These are phyloP conservation scores for Cephalopachus bancanus DNA, from an alignment of 2,797 vertebrate genomes.

Conservation along the genomic window DNA sequence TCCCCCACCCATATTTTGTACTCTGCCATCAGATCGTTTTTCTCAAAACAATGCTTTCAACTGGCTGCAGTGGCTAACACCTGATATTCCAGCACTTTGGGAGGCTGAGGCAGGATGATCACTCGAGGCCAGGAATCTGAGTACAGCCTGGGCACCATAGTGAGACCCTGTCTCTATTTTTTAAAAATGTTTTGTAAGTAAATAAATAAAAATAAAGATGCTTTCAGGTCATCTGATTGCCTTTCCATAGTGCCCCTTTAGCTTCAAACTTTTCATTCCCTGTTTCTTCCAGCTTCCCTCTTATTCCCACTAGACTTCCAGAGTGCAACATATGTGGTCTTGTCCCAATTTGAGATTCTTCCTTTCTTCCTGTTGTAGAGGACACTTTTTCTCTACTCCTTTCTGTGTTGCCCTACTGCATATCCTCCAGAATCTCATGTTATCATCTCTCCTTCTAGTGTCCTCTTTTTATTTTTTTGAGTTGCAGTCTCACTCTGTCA, in stretches of 20 bases:
- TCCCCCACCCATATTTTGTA: neutral
- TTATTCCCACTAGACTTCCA: neutral
- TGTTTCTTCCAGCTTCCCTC: neutral
- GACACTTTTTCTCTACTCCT: neutral
- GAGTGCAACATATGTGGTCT: neutral
- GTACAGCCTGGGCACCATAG: neutral
- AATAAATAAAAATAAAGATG: neutral
- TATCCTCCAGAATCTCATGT: neutral
- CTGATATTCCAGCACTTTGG: neutral
- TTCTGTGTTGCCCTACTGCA: neutral
- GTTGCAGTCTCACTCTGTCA: too few species aligned
- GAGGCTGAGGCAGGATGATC: neutral
- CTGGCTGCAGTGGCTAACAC: neutral
- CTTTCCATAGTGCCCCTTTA: neutral
- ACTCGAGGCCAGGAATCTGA: neutral
- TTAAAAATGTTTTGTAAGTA: too few species aligned
- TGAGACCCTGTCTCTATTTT: neutral
- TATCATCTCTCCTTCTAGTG: neutral
- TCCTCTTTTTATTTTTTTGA: neutral
- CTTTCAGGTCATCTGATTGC: neutral
- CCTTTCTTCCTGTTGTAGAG: neutral
- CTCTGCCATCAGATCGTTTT: conserved; percentile 24
- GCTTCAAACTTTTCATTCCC: neutral
- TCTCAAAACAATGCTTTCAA: neutral
- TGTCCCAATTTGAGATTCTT: neutral